Percentiles rank a stretch among this genome's conserved stretches.
Evolutionary conservation across 2,888 invertebrate genomes (phyloP).

Genomic region (Caenorhabditis virilis): DNA sequence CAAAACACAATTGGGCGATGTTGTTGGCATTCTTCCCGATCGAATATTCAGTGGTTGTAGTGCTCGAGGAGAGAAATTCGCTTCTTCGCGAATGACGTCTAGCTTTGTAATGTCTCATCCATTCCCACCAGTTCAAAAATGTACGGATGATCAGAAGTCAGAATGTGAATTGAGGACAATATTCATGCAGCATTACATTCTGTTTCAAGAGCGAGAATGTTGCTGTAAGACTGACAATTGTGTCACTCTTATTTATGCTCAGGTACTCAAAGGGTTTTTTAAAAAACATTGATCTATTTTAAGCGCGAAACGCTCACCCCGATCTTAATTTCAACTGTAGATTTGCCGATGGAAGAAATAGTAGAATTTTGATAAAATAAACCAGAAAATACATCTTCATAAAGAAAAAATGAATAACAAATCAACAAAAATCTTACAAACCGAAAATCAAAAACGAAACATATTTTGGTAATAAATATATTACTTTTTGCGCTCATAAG

Average conservation of each 20-base stretch:
- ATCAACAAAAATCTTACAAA: background rate
- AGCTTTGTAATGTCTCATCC: conserved; percentile 4
- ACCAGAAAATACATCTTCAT: background rate
- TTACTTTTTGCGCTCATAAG: conserved; percentile 64
- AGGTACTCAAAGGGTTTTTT: conserved; percentile 6
- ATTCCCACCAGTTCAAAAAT: conserved; percentile 13
- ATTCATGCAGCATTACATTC: conserved; percentile 7
- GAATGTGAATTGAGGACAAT: conserved; percentile 18
- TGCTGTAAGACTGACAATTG: conserved; percentile 18
- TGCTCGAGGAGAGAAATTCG: background rate
- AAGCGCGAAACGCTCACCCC: conserved; percentile 11
- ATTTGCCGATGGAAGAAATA: conserved; percentile 3
- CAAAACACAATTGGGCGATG: background rate
- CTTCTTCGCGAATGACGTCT: background rate
- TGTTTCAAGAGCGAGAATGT: conserved; percentile 17
- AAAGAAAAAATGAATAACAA: no score
- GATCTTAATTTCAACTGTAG: conserved; percentile 12
- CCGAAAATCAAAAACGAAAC: background rate
- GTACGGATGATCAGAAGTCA: background rate
- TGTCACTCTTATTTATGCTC: conserved; percentile 8
- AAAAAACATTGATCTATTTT: background rate
- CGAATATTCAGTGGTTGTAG: conserved; percentile 2
- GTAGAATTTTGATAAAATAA: background rate
- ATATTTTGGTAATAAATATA: background rate
- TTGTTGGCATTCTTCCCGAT: background rate